Evolutionary conservation across 2,888 invertebrate species (phyloP).

Genomic region (Sphinx pinastri): DNA sequence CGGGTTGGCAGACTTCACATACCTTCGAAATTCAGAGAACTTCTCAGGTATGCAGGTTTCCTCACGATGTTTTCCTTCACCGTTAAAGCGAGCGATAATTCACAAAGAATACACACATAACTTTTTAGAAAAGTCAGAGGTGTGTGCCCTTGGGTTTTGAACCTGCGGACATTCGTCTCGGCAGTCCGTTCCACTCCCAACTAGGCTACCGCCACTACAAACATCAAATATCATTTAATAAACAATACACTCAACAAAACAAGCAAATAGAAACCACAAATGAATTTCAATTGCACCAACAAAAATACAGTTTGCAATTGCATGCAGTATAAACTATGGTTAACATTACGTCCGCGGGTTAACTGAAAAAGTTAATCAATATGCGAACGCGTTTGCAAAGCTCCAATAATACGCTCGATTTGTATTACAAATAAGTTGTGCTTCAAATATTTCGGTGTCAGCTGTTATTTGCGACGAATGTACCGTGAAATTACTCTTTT

Average conservation of each 20-base stretch:
- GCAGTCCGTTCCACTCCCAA: no score
- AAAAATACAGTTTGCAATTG: conserved; percentile 22
- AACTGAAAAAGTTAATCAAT: conserved; percentile 28
- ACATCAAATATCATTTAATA: background rate
- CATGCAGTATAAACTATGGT: conserved; percentile 14
- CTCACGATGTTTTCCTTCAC: no score
- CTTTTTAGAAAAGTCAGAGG: no score
- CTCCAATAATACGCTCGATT: conserved; percentile 31
- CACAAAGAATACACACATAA: no score
- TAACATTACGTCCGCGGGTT: conserved; percentile 12
- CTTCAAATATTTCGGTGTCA: conserved; percentile 31
- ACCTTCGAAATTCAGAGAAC: no score
- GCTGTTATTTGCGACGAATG: conserved; percentile 37
- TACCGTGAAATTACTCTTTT: conserved; percentile 37
- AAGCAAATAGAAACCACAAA: conserved; percentile 11
- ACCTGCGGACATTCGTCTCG: no score
- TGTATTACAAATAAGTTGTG: conserved; percentile 33
- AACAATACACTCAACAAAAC: background rate
- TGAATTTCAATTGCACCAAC: conserved; percentile 18
- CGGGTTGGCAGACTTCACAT: no score
- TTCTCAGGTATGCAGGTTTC: no score
- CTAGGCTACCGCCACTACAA: no score
- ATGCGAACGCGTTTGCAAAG: conserved; percentile 27
- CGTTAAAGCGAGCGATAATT: no score
- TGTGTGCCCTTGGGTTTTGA: no score